Percentiles rank a stretch among this genome's conserved stretches.
Evolutionary conservation across 2,113 vertebrate species (phyloP).

Genomic region (Struthidea cinerea): DNA sequence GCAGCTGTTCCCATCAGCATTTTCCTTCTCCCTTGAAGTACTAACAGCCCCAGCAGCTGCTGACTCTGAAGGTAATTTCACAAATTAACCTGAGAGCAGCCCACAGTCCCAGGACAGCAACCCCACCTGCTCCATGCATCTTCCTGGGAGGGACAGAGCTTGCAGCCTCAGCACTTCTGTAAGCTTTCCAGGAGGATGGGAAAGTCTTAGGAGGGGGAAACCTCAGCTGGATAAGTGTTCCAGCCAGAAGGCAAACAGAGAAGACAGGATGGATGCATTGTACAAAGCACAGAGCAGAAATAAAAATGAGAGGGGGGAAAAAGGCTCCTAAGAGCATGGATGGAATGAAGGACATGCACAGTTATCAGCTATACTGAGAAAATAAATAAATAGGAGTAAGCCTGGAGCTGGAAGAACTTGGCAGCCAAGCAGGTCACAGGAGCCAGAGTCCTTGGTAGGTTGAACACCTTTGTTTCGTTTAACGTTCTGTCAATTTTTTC

Average conservation of each 20-base stretch:
- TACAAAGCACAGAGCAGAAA: not conserved
- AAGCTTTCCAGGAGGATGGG: not conserved
- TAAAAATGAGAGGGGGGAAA: not conserved
- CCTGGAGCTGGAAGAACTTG: not conserved
- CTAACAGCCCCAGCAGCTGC: constrained; percentile 9
- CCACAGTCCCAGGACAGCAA: constrained; percentile 16
- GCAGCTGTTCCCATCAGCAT: constrained; percentile 48
- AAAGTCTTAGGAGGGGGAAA: not conserved
- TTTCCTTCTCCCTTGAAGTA: constrained; percentile 36
- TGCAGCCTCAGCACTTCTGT: constrained; percentile 18
- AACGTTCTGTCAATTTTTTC: not conserved
- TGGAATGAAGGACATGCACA: not conserved
- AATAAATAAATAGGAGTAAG: not conserved
- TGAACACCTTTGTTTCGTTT: not conserved
- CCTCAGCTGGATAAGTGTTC: not conserved
- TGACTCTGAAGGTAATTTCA: constrained; percentile 51
- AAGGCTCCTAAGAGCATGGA: not conserved
- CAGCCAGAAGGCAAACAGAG: not conserved
- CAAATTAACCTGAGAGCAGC: constrained; percentile 47
- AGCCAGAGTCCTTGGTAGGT: not conserved
- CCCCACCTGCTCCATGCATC: not conserved
- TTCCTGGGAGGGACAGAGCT: not conserved
- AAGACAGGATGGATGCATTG: not conserved
- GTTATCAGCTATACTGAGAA: not conserved
- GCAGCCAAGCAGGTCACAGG: not conserved